Conservation (phyloP, 2,797 vertebrate genomes). For the Leptoclinus maculatus region DNA sequence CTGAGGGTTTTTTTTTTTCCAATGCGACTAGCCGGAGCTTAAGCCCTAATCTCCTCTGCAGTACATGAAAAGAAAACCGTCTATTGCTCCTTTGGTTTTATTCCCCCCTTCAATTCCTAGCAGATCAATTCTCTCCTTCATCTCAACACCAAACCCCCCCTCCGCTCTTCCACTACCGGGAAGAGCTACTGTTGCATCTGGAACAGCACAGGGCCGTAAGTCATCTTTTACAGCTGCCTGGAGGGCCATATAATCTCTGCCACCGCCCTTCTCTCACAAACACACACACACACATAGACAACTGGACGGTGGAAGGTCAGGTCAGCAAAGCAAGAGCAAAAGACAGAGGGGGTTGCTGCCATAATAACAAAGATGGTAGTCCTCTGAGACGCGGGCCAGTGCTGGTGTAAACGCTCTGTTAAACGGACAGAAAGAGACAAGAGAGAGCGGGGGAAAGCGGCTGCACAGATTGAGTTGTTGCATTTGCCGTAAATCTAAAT, state of each 20-base stretch:
- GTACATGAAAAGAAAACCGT: constrained; percentile 69
- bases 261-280: constrained; percentile 49
- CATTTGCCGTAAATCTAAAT: not conserved
- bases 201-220: constrained; percentile 46
- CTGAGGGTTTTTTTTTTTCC: constrained; percentile 54
- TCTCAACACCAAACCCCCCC: constrained; percentile 38
- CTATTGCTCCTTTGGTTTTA: constrained; percentile 61
- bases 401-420: constrained; percentile 44
- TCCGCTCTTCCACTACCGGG: constrained; percentile 4
- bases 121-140: constrained; percentile 67
- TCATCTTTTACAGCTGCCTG: constrained; percentile 74
- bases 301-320: constrained; percentile 68
- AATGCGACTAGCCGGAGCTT: constrained; percentile 59
- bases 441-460: not conserved
- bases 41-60: constrained; percentile 72
- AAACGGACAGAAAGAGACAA: constrained; percentile 29
- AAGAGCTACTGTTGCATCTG: constrained; percentile 62
- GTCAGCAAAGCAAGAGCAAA: constrained; percentile 61
- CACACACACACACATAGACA: constrained; percentile 35
- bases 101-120: constrained; percentile 32
- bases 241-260: constrained; percentile 67
- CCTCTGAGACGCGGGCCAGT: constrained; percentile 42
- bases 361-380: constrained; percentile 53
- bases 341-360: constrained; percentile 14
- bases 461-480: not conserved